phyloP scores from a whole-genome alignment of 1,140 invertebrate species.

The Zaprionus lachaisei region DNA sequence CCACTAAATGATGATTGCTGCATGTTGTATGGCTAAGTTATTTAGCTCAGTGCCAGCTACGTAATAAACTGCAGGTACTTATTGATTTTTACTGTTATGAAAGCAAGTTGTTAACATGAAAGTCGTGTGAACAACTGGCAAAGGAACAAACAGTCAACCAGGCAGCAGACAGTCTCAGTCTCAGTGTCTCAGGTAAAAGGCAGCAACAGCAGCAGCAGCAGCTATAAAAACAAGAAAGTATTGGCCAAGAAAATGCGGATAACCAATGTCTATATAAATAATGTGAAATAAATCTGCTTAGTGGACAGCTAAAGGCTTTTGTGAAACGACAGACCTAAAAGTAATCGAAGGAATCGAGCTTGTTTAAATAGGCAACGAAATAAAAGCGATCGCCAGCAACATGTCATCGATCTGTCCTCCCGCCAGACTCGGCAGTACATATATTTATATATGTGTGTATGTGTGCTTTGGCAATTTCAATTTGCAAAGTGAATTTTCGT shows the following conservation, averaged over 20 bases:
- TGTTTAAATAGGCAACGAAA: neutral
- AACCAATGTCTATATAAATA: conserved; percentile 22
- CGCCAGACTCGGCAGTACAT: neutral
- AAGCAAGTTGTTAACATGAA: conserved; percentile 78
- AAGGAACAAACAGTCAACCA: conserved; percentile 32
- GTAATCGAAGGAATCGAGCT: conserved; percentile 2
- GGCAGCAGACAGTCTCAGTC: conserved; percentile 13
- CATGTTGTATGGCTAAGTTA: conserved; percentile 72
- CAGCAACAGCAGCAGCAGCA: conserved; percentile 6
- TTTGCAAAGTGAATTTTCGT: conserved; percentile 40
- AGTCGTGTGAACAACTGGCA: conserved; percentile 76
- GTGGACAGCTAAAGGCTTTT: conserved; percentile 12
- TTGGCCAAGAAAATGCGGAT: conserved; percentile 32
- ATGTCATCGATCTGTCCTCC: neutral
- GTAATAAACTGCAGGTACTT: conserved; percentile 76
- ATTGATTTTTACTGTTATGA: conserved; percentile 80
- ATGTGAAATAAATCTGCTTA: conserved; percentile 33
- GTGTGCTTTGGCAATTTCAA: conserved; percentile 12
- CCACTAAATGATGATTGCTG: conserved; percentile 69
- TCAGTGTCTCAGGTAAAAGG: conserved; percentile 41
- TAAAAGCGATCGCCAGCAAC: neutral
- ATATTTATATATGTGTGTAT: neutral
- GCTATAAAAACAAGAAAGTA: conserved; percentile 40
- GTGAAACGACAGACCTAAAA: neutral
- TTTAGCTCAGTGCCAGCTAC: conserved; percentile 67